Evolutionary conservation across 53 echinoderm and acorn worm genomes (phyloP), one percentile per base, ranked within the genome.

Genomic region (Patiria pectinifera): DNA sequence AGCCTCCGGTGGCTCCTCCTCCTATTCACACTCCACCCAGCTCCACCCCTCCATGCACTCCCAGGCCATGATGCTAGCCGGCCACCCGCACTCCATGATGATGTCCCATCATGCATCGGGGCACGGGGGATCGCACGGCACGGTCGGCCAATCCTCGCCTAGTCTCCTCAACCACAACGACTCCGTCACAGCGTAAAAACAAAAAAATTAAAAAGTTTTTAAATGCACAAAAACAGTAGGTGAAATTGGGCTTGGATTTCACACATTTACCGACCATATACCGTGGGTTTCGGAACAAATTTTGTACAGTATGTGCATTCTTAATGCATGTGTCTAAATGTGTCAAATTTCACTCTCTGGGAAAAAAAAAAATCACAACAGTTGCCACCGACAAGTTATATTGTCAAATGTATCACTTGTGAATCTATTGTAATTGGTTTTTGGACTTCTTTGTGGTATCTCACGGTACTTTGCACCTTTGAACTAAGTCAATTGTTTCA

Each of bases 11-110:
- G 84, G 84, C 25, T 91, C 91, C 74, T 91, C 95, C 62, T 91
- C 95, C 62, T 93, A 95, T 62, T 91, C 95, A 18, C 95, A 95
- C 81, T 93, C 93, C 82, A 91, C 95, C 91, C 95, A 93, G 93
- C 86, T 95, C 25, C 95, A 95, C 86, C 95, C 95, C 76, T 93
- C 93, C 78, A 91, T 95, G 86, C 95, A 95, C 93, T 95, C 95
- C 43, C 93, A 93, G 81, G 93, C 90, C 48, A 90, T 90, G 90
- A 90, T 90, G 90, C 90, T 90, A 4, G 85, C 92, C 49, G 92
- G 92, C 47, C 92, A 92, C 46, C 92, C 86, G 24, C 92, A 92
- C 85, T 85, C 92, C 76, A 92, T 92, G 92, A 92, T 92, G 92
- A 92, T 92, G 79, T 85, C 92, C 62, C 92, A 92, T 86, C 92